These are phyloP conservation scores for Odontamblyopus rebecca DNA, from an alignment of 2,797 vertebrate genomes.

Conservation along the genomic window DNA sequence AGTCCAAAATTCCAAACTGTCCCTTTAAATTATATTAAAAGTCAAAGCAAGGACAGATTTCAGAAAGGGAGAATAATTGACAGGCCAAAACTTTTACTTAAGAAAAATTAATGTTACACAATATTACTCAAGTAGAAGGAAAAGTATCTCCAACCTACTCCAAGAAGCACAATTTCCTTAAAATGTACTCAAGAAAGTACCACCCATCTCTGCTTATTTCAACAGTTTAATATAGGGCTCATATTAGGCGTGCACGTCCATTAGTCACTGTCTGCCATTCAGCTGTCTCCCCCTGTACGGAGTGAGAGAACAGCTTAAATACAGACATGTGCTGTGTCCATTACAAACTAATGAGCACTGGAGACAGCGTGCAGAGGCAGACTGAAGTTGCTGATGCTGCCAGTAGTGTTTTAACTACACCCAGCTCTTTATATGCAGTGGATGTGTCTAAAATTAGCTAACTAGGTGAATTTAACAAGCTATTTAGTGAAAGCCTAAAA, in stretches of 20 bases:
- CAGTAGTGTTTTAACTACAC: constrained; percentile 8
- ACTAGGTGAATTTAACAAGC: constrained; percentile 10
- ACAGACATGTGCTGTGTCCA: constrained; percentile 10
- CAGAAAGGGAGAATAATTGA: no score
- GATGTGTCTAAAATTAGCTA: constrained; percentile 14
- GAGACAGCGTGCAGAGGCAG: constrained; percentile 16
- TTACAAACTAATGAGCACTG: constrained; percentile 35
- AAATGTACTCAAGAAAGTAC: no score
- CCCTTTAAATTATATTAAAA: no score
- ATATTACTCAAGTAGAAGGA: no score
- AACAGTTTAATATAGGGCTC: neutral
- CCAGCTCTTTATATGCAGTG: neutral
- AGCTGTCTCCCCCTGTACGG: constrained; percentile 29
- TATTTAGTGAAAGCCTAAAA: neutral
- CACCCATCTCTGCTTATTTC: neutral
- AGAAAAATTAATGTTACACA: no score
- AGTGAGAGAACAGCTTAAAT: constrained; percentile 5
- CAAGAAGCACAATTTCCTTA: no score
- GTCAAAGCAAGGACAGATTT: no score
- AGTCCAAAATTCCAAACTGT: no score
- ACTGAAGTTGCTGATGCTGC: constrained; percentile 15
- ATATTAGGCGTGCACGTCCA: neutral
- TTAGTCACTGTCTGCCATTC: constrained; percentile 4
- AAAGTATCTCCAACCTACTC: no score
- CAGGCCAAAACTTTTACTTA: no score